Evolutionary conservation across 2,797 vertebrate genomes (phyloP), one percentile per base, ranked within the genome.

Genomic region (Cryptoprocta ferox): DNA sequence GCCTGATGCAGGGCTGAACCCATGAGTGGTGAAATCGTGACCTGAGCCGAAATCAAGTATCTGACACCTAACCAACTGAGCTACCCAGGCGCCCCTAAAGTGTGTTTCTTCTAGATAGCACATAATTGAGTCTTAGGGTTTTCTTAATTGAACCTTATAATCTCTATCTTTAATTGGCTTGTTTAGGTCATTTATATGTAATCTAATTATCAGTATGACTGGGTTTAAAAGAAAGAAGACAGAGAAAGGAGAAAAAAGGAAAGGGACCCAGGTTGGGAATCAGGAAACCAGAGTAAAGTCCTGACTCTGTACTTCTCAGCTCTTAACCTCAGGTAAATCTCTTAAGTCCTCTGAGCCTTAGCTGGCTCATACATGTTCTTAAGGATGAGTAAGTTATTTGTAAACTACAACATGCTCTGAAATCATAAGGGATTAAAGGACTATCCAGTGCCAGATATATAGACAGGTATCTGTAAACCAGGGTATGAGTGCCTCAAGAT

Each of bases 131-230:
- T 56, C 68, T 88, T 91, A 32, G 24, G 24, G 18, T 95, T 93
- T 81, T 95, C 45, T 84, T 91, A 83, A 66, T 61, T 68, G 73
- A 93, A 59, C 39, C 39, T 37, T 63, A 53, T 13, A 80, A 61
- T 85, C 26, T 82, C 48, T 94, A 7, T 81, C 32, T 92, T 85
- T 92, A 68, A 89, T 79, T 84, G 42, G 56, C 24, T 76, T 61
- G 59, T 61, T 80, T 75, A 37, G 70, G 11, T 91, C 37, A 92
- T 73, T 61, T 87, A 65, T 39, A 50, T 66, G 21, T 95, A 93
- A 68, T 76, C 35, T 91, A 75, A 79, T 91, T 80, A 84, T 91
- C 42, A 76, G 15, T 94, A 61, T 83, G 87, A 39, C 81, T 80
- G 35, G 19, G 16, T 63, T 53, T 71, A 50, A 94, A 84, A 85